A percentile compares a stretch with the other conserved stretches of the same genome.
These are phyloP conservation scores for Callimorpha dominula DNA, from an alignment of 2,888 invertebrate genomes.

Conservation along the genomic window DNA sequence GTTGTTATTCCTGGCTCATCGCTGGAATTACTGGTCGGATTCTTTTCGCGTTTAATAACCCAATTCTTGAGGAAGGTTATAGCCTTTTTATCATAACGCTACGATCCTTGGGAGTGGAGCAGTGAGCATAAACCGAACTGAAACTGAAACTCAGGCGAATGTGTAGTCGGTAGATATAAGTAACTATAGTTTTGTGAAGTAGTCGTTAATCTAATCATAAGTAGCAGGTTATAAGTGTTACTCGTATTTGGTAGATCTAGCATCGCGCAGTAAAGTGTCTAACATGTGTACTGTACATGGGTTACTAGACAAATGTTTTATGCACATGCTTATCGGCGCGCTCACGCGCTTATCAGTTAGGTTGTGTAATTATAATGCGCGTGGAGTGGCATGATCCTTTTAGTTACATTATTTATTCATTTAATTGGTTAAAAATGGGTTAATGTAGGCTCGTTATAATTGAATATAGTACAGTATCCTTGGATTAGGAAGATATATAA, in stretches of 20 bases:
- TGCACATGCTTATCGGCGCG: slow-evolving; percentile 9
- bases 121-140: too few relatives aligned
- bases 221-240: not conserved
- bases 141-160: too few relatives aligned
- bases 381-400: not conserved
- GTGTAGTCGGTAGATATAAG: too few relatives aligned
- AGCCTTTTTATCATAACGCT: too few relatives aligned
- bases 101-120: too few relatives aligned
- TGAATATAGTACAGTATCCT: not conserved
- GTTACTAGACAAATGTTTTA: slow-evolving; percentile 7
- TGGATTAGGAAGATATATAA: too few relatives aligned
- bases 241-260: not conserved
- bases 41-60: too few relatives aligned
- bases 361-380: slow-evolving; percentile 1
- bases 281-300: not conserved
- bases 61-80: too few relatives aligned
- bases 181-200: not conserved
- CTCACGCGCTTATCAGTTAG: slow-evolving; percentile 13
- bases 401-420: not conserved
- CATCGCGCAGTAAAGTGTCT: not conserved
- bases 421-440: not conserved
- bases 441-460: not conserved
- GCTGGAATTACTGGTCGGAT: too few relatives aligned
- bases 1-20: too few relatives aligned
- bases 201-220: not conserved